Conservation (phyloP, 2,113 vertebrate genomes). For the Apodemus speciosus region DNA sequence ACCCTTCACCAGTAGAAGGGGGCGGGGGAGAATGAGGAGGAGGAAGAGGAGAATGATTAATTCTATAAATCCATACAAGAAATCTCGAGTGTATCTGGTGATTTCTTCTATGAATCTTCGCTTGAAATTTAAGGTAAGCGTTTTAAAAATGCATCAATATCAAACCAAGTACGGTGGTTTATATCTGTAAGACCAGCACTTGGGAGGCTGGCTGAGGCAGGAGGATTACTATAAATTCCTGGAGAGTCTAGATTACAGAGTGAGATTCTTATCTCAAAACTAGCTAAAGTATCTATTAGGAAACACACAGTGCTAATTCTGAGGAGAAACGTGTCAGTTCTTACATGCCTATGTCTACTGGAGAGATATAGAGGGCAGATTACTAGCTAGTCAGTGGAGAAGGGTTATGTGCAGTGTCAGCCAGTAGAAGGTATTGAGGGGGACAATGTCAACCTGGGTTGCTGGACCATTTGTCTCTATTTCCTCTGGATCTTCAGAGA, state of each 20-base stretch:
- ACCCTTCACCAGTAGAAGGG: neutral
- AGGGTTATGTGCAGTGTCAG: neutral
- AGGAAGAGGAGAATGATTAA: neutral
- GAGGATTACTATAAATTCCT: neutral
- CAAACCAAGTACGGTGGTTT: neutral
- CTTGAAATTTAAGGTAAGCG: constrained; percentile 45
- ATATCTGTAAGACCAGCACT: neutral
- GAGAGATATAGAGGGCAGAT: constrained; percentile 1
- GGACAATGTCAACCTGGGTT: neutral
- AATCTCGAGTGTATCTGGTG: neutral
- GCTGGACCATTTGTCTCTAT: neutral
- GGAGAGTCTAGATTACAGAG: neutral
- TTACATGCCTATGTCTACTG: neutral
- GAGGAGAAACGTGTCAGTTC: constrained; percentile 1
- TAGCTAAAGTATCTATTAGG: neutral
- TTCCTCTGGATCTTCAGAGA: neutral
- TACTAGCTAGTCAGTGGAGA: neutral
- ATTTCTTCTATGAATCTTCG: constrained; percentile 10
- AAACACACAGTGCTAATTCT: neutral
- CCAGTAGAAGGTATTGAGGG: neutral
- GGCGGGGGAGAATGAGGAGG: neutral
- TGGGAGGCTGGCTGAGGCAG: neutral
- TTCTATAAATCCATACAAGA: constrained; percentile 22
- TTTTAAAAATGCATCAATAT: constrained; percentile 36
- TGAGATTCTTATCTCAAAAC: neutral